Evolutionary conservation across 2,888 invertebrate species (phyloP).

Genomic region (Plagiodera versicolora): DNA sequence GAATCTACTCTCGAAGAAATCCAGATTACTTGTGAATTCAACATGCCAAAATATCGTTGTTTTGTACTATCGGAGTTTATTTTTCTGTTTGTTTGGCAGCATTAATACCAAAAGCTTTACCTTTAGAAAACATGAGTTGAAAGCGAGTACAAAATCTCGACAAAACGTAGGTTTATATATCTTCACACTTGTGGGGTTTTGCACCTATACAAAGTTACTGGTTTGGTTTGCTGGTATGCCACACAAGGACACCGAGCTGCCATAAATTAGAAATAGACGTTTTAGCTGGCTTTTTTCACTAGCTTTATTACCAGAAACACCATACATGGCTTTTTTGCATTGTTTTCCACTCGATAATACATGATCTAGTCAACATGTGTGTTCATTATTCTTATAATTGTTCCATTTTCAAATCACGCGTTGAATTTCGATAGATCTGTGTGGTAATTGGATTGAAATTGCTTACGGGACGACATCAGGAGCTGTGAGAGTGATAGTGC

Average conservation of each 20-base stretch:
- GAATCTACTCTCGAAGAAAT: background rate
- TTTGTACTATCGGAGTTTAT: background rate
- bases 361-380: background rate
- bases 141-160: background rate
- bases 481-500: constrained; percentile 95
- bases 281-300: background rate
- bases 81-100: background rate
- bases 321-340: background rate
- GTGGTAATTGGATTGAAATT: constrained; percentile 99
- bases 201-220: constrained; percentile 29
- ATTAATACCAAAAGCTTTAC: constrained; percentile 8
- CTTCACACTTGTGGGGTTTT: constrained; percentile 18
- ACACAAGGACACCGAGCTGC: constrained; percentile 53
- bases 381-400: background rate
- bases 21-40: background rate
- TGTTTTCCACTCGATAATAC: background rate
- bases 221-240: constrained; percentile 52
- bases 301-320: background rate
- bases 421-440: constrained; percentile 68
- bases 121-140: background rate
- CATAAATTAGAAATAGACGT: constrained; percentile 9
- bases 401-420: constrained; percentile 10
- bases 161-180: constrained; percentile 22
- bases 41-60: background rate
- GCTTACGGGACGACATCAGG: constrained; percentile 97